A percentile compares a stretch with the other conserved stretches of the same genome.
phyloP scores from a whole-genome alignment of 2,113 vertebrate species.

The Plestiodon gilberti region DNA sequence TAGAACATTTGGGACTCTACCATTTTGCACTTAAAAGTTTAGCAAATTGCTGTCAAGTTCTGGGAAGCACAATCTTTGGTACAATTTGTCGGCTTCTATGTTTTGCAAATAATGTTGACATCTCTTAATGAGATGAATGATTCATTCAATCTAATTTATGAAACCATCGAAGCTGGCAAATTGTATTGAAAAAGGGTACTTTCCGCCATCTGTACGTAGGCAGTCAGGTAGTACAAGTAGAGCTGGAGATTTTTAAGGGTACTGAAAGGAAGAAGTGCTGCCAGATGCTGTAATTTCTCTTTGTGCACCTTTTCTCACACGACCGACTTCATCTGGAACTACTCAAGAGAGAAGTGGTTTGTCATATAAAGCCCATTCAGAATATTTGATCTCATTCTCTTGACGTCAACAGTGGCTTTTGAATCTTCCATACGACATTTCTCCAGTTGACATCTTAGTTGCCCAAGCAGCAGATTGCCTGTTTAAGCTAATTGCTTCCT shows the following conservation, averaged over 20 bases:
- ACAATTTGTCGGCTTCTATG: too few relatives aligned
- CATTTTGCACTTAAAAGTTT: too few relatives aligned
- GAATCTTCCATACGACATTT: not conserved
- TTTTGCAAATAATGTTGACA: too few relatives aligned
- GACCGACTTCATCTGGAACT: not conserved
- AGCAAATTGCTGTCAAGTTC: too few relatives aligned
- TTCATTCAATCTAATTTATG: too few relatives aligned
- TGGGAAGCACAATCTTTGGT: too few relatives aligned
- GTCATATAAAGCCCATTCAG: not conserved
- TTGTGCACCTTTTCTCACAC: not conserved
- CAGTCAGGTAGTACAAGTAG: too few relatives aligned
- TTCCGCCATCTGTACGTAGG: too few relatives aligned
- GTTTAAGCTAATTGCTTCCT: conserved; percentile 2
- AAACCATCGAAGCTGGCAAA: too few relatives aligned
- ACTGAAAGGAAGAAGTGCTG: not conserved
- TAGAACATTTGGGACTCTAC: too few relatives aligned
- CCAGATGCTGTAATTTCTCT: not conserved
- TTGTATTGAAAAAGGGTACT: too few relatives aligned
- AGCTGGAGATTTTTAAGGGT: not conserved
- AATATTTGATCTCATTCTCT: not conserved
- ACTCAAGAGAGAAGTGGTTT: not conserved
- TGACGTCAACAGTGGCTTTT: not conserved
- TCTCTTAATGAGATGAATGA: too few relatives aligned
- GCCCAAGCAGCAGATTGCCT: not conserved
- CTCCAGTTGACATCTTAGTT: conserved; percentile 10